Evolutionary conservation across 2,797 vertebrate species (phyloP).

Genomic region (Aphelocoma californica): DNA sequence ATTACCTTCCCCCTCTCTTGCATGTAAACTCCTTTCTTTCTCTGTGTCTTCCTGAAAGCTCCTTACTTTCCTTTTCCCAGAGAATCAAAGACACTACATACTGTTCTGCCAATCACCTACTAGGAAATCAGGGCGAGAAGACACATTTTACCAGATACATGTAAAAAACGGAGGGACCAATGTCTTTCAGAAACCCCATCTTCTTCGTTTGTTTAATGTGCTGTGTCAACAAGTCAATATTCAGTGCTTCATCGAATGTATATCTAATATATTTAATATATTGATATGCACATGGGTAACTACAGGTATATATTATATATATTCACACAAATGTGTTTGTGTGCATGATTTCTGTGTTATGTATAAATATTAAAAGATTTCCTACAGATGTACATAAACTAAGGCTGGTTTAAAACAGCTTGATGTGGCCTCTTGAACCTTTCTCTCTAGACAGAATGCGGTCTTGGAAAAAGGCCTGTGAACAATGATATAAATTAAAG

Average conservation of each 20-base stretch:
- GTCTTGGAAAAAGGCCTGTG: not conserved
- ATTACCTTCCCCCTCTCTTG: not conserved
- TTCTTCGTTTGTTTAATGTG: not conserved
- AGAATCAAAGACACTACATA: not conserved
- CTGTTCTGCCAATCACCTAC: not conserved
- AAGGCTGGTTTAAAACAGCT: not conserved
- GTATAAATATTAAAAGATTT: not conserved
- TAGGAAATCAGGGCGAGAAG: not conserved
- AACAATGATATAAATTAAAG: slow-evolving; percentile 26
- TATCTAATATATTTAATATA: not conserved
- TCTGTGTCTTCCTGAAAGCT: not conserved
- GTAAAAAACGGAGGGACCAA: not conserved
- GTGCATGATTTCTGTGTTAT: not conserved
- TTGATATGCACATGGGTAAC: not conserved
- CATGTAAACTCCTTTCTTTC: not conserved
- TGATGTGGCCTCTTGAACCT: not conserved
- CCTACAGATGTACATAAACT: not conserved
- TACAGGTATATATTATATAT: not conserved
- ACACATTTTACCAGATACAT: not conserved
- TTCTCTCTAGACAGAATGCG: not conserved
- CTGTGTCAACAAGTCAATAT: not conserved
- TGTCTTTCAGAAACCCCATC: rapidly evolving
- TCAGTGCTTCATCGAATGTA: not conserved
- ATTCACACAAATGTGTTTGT: not conserved
- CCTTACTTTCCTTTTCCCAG: not conserved